Evolutionary conservation across 2,113 vertebrate species (phyloP), one percentile per base, ranked within the genome.

Genomic region (Hemibagrus wyckioides): DNA sequence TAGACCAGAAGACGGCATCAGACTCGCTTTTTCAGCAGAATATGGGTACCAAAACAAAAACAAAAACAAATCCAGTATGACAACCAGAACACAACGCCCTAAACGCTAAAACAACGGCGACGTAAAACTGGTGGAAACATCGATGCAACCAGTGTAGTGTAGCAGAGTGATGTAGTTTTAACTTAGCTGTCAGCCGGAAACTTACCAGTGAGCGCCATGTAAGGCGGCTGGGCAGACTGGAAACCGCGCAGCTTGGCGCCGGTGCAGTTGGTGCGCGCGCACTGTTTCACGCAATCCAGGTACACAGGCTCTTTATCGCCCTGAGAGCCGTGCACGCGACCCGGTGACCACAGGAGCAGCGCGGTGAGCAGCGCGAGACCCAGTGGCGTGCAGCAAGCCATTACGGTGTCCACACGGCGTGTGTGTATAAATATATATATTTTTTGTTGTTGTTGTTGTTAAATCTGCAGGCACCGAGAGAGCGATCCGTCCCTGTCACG

Each of bases 281-380:
- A 99, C 0, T 91, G 93, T 86, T 95, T 92, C 88, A 99, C 95
- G 91, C 98, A 99, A 89, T 98, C 97, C 23, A 97, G 96, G 93
- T 99, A 99, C 36, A 98, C 94, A 23, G 98, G 98, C 89, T 99
- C 97, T 89, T 98, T 97, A 90, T 99, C 98, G 25, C 98, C 98
- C 83, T 96, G 97, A 17, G 98, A 98, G 44, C 91, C 93, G 56
- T 57, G 89, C 1, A 93, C 96, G 0, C 94, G 83, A 79, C 54
- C 84, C 14, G 91, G 89, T n/a, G 80, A 90, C 23, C 87, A 94
- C 33, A 73, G 25, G 89, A 94, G 77, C 23, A 92, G 93, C 8
- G 92, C 90, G 39, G 86, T 84, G 81, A 93, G 83, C 17, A 94
- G 87, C 50, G 96, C 90, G 69, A 92, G 85, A 48, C 90, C 85